Percentiles rank a stretch among this genome's conserved stretches.
Evolutionary conservation across 2,888 invertebrate genomes (phyloP).

Genomic region (Noctua comes): DNA sequence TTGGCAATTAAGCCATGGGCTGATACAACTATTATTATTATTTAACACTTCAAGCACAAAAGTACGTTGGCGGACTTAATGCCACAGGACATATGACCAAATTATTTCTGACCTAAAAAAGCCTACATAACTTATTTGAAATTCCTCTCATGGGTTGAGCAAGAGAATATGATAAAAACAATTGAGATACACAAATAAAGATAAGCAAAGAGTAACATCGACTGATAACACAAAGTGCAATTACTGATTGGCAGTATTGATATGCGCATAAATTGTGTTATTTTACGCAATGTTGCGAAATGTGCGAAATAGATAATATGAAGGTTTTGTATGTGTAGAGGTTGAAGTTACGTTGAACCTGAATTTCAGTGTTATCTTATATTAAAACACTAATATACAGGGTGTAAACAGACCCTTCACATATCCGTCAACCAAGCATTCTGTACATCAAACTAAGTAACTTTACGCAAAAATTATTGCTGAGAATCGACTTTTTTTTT

Average conservation of each 20-base stretch:
- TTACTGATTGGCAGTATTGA: constrained; percentile 24
- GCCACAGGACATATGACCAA: too few species aligned
- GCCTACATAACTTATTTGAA: not conserved
- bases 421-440: too few species aligned
- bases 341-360: constrained; percentile 19
- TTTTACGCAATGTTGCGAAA: constrained; percentile 14
- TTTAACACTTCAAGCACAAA: too few species aligned
- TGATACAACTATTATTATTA: too few species aligned
- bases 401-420: too few species aligned
- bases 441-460: too few species aligned
- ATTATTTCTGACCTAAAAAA: not conserved
- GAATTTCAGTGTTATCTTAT: constrained; percentile 1
- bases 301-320: constrained; percentile 10
- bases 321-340: not conserved
- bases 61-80: too few species aligned
- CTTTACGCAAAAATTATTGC: too few species aligned
- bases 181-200: constrained; percentile 7
- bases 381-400: not conserved
- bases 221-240: constrained; percentile 48
- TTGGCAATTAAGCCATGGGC: too few species aligned
- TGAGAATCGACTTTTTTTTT: too few species aligned
- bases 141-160: not conserved
- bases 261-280: constrained; percentile 35
- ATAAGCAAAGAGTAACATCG: constrained; percentile 15
- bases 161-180: constrained; percentile 20